Evolutionary conservation across 2,888 invertebrate genomes (phyloP).

Genomic region (Exephanes ischioxanthus): DNA sequence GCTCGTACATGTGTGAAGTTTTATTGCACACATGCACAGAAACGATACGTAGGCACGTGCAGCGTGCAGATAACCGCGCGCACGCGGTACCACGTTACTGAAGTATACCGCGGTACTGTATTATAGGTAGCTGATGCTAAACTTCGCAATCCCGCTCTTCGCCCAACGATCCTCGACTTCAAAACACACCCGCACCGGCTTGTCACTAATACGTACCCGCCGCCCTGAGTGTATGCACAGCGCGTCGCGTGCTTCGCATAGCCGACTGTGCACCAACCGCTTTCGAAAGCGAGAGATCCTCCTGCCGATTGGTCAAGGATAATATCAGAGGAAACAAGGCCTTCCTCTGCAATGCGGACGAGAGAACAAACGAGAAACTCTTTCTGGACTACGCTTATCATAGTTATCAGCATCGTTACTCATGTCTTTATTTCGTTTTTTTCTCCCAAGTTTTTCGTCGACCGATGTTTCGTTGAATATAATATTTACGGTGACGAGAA

Average conservation of each 20-base stretch:
- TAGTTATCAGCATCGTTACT: conserved; percentile 1
- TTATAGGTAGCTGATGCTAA: conserved; percentile 55
- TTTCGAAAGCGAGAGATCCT: conserved; percentile 66
- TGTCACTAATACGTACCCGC: conserved; percentile 22
- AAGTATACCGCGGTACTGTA: conserved; percentile 36
- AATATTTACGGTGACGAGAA: neutral
- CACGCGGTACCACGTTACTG: conserved; percentile 51
- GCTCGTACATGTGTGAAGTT: neutral
- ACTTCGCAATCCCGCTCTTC: conserved; percentile 58
- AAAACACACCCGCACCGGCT: conserved; percentile 53
- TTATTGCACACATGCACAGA: neutral
- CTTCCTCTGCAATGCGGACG: conserved; percentile 66
- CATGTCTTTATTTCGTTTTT: neutral
- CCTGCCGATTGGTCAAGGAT: conserved; percentile 68
- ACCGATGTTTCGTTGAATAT: neutral
- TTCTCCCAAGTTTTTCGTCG: neutral
- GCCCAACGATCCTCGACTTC: conserved; percentile 54
- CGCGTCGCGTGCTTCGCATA: conserved; percentile 61
- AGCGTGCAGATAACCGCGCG: conserved; percentile 41
- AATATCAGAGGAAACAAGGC: conserved; percentile 62
- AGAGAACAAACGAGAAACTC: conserved; percentile 47
- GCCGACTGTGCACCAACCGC: conserved; percentile 24
- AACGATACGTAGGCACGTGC: neutral
- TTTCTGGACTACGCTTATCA: conserved; percentile 1
- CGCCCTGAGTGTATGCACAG: conserved; percentile 19